Base-by-base conservation (phyloP, 2,888 invertebrate genomes). In the Helicoverpa assulta region DNA sequence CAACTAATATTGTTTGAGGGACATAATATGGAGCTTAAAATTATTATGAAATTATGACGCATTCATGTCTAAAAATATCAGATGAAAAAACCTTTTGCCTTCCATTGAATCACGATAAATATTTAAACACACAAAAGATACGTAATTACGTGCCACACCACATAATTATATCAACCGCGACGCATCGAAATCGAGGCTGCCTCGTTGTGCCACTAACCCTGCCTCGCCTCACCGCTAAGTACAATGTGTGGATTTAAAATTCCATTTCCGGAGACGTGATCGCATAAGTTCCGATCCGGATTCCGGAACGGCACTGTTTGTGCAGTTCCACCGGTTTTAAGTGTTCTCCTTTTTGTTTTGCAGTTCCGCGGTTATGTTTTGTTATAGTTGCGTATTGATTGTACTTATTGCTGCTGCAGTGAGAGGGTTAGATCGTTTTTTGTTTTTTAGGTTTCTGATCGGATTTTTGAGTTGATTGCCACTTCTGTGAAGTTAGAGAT, bases 221-320 rank as follows among this genome's bases (percentile, higher is more conserved):
- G 73, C 55, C 66, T 68, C 68, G 51, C 65, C 26, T 26, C 26
- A 26, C 83, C 71, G 82, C 86, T 90, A 91, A 91, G 88, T 87
- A 90, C 91, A 90, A 91, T 88, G 90, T 89, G 89, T 83, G 86
- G 90, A 93, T 94, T 94, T 94, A 94, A 94, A 94, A 94, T 94
- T 94, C 94, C 92, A 94, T 94, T 94, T 93, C 93, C 93, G 89
- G 71, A 83, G 70, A 89, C 91, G 91, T 90, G 93, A 92, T 93
- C 92, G 87, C 88, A 87, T 88, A 88, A 89, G 88, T 92, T 94
- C 91, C 91, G 90, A 90, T 88, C 91, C 90, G 92, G 90, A 90
- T 83, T 83, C 85, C 85, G 81, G 84, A 78, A 84, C 84, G 76
- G 83, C 81, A 73, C 62, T 72, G 84, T 84, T 83, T 76, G 76